Conservation (phyloP, 2,113 vertebrate species). For the Dipodomys merriami region DNA sequence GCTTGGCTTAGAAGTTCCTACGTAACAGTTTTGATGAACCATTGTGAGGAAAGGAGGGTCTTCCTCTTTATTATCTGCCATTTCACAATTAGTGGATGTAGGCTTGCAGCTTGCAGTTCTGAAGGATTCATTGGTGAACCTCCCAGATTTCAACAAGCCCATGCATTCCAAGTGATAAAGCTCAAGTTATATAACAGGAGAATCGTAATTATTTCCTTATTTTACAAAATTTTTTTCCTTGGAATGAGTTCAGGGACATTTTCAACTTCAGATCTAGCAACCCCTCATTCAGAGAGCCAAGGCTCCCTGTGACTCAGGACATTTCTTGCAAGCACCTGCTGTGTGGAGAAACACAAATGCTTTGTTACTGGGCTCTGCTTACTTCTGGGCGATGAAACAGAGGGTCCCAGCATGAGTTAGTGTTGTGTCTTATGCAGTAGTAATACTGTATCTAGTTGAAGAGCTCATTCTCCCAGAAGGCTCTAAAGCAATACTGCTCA, state of each 20-base stretch:
- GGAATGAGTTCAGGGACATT: neutral
- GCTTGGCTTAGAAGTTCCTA: neutral
- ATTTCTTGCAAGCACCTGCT: neutral
- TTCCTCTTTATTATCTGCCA: neutral
- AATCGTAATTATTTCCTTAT: neutral
- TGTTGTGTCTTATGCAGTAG: neutral
- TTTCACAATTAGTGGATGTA: neutral
- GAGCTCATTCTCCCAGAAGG: neutral
- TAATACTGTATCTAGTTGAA: neutral
- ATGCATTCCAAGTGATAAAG: neutral
- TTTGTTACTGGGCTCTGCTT: neutral
- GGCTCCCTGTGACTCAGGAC: neutral
- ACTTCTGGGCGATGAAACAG: neutral
- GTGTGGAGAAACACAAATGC: neutral
- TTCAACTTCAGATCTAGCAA: neutral
- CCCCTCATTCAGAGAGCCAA: neutral
- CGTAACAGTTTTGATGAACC: neutral
- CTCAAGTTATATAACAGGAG: neutral
- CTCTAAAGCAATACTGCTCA: neutral
- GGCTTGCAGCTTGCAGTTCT: neutral
- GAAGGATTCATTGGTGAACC: neutral
- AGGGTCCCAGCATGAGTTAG: neutral
- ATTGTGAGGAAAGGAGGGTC: neutral
- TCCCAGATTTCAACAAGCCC: neutral
- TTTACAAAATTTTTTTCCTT: neutral